Base-by-base conservation (phyloP, 2,113 vertebrate genomes). In the Equus przewalskii region DNA sequence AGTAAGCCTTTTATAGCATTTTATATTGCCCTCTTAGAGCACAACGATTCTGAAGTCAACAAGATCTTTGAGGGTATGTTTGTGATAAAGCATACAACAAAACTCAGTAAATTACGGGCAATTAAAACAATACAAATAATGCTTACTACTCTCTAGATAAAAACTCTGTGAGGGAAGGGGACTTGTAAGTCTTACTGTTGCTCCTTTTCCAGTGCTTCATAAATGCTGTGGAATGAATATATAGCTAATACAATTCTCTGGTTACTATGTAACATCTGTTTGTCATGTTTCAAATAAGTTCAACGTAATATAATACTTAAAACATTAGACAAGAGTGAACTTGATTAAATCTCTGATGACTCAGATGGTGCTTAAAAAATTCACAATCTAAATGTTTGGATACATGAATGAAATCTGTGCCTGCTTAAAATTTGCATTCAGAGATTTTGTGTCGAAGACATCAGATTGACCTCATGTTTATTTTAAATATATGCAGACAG, bases 371-470 rank as follows among this genome's bases (percentile, higher is more conserved):
- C 18, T 80, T n/a, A 15, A 70, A 95, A 58, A 62, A 9, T 14
- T 72, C 49, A 46, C 18, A 46, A 8, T 60, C 46, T 95, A 44
- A 81, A 51, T 67, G n/a, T 44, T 13, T 36, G 9, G 46, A 56
- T 95, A 75, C 67, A 36, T 30, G n/a, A 91, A 76, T 85, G 28
- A 97, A 97, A 81, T 78, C 33, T 64, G 9, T 75, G 49, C 19
- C 19, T 83, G 62, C 14, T 82, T 91, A 54, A 81, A 67, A 75
- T 65, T 72, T 92, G 3, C 4, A 75, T 51, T 87, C 85, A 21
- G 46, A 65, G 76, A 62, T 58, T 73, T 82, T 62, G 15, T 80
- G 41, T 80, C 30, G 89, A 78, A 62, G 18, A 58, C 33, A 91
- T 30, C 16, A 46, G 12, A 33, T 75, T 90, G 19, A 44, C 14